These are phyloP conservation scores for Pterostichus niger DNA, from an alignment of 2,888 invertebrate species.

Conservation along the genomic window DNA sequence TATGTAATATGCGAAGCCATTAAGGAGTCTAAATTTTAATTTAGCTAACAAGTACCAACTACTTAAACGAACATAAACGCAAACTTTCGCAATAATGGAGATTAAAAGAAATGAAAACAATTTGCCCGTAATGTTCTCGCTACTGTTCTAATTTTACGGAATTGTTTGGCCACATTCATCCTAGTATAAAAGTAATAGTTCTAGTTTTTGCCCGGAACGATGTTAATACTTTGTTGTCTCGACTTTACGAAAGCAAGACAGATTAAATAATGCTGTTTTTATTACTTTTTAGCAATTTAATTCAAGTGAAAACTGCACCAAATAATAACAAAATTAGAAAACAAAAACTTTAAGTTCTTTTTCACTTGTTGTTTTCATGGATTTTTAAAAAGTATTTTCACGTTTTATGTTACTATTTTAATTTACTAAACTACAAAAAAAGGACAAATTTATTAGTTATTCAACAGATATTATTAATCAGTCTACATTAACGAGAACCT, in stretches of 20 bases:
- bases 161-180: conserved; percentile 53
- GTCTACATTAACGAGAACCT: too few relatives aligned
- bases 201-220: conserved; percentile 35
- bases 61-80: conserved; percentile 38
- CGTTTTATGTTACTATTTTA: too few relatives aligned
- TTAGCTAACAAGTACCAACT: conserved; percentile 48
- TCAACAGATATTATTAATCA: too few relatives aligned
- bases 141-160: conserved; percentile 21
- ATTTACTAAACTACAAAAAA: too few relatives aligned
- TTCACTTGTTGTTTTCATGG: neutral
- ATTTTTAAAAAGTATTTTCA: too few relatives aligned
- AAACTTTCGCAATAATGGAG: conserved; percentile 53
- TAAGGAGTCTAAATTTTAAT: conserved; percentile 51
- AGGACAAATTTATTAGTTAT: too few relatives aligned
- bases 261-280: conserved; percentile 34
- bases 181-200: conserved; percentile 59
- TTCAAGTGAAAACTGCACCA: conserved; percentile 12
- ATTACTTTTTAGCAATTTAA: conserved; percentile 35
- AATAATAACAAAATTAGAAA: conserved; percentile 41
- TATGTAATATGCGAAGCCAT: conserved; percentile 39
- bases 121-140: conserved; percentile 40
- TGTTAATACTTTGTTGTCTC: conserved; percentile 50
- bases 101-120: conserved; percentile 53
- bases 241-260: conserved; percentile 28
- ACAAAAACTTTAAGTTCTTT: conserved; percentile 20